Percentiles rank a stretch among this genome's conserved stretches.
Conservation (phyloP, 2,888 invertebrate genomes). For the Synergus laeviventris region DNA sequence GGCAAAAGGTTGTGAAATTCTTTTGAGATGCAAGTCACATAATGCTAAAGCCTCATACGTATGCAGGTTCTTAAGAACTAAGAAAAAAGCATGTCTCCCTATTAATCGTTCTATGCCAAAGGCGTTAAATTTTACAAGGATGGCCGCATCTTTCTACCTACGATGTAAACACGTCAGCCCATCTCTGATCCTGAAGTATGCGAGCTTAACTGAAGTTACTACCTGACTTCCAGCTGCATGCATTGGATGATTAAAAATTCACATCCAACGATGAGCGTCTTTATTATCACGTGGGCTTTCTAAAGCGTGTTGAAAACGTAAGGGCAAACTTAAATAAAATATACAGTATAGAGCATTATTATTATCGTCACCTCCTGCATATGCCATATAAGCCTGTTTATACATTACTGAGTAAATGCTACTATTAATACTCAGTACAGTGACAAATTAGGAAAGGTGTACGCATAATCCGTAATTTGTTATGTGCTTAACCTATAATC, state of each 20-base stretch:
- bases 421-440: not conserved
- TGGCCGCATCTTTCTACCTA: constrained; percentile 6
- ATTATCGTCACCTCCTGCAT: not conserved
- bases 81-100: not conserved
- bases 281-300: not conserved
- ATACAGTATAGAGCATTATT: not conserved
- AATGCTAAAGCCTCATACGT: constrained; percentile 7
- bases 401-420: not conserved
- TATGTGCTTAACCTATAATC: too few relatives aligned
- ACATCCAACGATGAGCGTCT: not conserved
- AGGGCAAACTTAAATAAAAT: constrained; percentile 7
- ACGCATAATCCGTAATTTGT: too few relatives aligned
- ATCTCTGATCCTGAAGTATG: constrained; percentile 20
- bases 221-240: constrained; percentile 4
- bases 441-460: too few relatives aligned
- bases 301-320: constrained; percentile 1
- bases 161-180: constrained; percentile 25
- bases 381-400: not conserved
- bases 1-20: constrained; percentile 45
- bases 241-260: constrained; percentile 2
- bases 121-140: constrained; percentile 17
- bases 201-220: constrained; percentile 12
- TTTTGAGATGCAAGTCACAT: not conserved
- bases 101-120: constrained; percentile 34
- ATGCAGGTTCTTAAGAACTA: constrained; percentile 16